Percentiles rank a stretch among this genome's conserved stretches.
phyloP scores from a whole-genome alignment of 1,140 invertebrate species.

The Drosophila lacertosa region DNA sequence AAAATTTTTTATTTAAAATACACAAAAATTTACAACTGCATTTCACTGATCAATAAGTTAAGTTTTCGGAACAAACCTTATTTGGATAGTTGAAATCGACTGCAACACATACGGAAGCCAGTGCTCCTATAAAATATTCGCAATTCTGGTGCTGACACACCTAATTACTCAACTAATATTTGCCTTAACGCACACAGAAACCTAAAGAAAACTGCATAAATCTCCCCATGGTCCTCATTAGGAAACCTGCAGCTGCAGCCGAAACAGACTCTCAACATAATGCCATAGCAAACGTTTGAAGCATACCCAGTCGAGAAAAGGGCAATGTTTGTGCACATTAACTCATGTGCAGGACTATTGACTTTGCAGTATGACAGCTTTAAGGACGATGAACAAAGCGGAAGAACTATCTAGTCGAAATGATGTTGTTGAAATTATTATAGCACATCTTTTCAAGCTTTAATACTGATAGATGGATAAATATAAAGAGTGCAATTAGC shows the following conservation, averaged over 20 bases:
- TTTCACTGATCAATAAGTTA: background rate
- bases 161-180: slow-evolving; percentile 67
- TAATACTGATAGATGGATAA: slow-evolving; percentile 36
- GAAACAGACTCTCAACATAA: slow-evolving; percentile 21
- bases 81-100: background rate
- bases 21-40: slow-evolving; percentile 5
- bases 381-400: slow-evolving; percentile 2
- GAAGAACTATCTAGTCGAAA: background rate
- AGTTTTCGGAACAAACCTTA: background rate
- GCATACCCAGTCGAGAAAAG: slow-evolving; percentile 22
- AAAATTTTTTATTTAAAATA: too few relatives aligned
- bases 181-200: slow-evolving; percentile 26
- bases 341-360: slow-evolving; percentile 31
- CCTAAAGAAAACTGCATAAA: slow-evolving; percentile 38
- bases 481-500: slow-evolving; percentile 40
- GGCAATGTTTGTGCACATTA: slow-evolving; percentile 40
- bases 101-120: background rate
- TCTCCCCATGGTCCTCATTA: slow-evolving; percentile 46
- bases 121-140: background rate
- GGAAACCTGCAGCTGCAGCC: slow-evolving; percentile 23
- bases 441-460: background rate
- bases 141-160: slow-evolving; percentile 6
- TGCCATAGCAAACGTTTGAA: slow-evolving; percentile 9
- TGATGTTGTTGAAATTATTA: background rate
- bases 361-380: slow-evolving; percentile 8